Base-by-base conservation (phyloP, 1,140 invertebrate genomes). In the Muscidifurax raptorellus region DNA sequence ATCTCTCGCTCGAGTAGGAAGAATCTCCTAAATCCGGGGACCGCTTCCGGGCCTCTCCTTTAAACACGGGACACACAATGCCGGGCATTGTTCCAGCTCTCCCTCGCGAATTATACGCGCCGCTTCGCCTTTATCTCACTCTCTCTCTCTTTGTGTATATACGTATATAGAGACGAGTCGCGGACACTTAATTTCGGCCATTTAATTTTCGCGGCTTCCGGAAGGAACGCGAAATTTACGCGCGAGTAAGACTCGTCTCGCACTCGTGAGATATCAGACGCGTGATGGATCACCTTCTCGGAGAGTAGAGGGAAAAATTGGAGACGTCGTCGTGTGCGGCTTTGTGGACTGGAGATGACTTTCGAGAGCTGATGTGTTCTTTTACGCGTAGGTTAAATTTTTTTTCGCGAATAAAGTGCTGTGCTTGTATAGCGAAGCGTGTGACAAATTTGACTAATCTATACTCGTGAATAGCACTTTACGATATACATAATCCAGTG, bases 101-200 rank as follows among this genome's bases (percentile, higher is more conserved):
- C 18, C 5, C 15, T 27, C 40, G 13, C 27, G 59, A 78, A 78
- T 78, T 78, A 78, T 78, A 59, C 76, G 64, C 64, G 18, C 13
- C 28, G 77, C 9, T 12, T 59, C 4, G 52, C 10, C 77, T 79
- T 59, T 44, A 44, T 76, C 75, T 76, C 15, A 64, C 44, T 64
- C 18, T 76, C 75, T 75, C n/a, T 77, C 44, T 59, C 27, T 13
- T 25, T 3, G 72, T 30, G 32, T 69, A 71, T 18, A 67, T 13
- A 28, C 22, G 66, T 67, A 32, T n/a, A n/a, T n/a, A n/a, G n/a
- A 1, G 28, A 7, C 32, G 74, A 0, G 40, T 5, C 72, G 44
- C 9, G 2, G 75, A n/a, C 52, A 36, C 77, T 79, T 79, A 79
- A 79, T 79, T 79, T 79, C 59, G 77, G 15, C 77, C 77, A 67